Conservation (phyloP, 1,140 invertebrate genomes). For the Psix sp. region DNA sequence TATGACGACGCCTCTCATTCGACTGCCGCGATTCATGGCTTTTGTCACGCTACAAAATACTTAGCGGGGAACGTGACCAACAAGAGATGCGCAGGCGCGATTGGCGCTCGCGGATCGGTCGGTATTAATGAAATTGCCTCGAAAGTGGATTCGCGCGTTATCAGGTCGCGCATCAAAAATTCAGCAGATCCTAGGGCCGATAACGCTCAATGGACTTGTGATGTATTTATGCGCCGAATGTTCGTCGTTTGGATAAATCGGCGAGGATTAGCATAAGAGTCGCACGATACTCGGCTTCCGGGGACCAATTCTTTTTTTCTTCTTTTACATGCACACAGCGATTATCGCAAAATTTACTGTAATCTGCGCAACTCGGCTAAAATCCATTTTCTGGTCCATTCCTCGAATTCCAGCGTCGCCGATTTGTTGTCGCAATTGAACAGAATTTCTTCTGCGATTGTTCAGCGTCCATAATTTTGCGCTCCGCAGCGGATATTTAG, state of each 20-base stretch:
- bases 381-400: slow-evolving; percentile 1
- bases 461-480: no score
- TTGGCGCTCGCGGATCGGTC: slow-evolving; percentile 25
- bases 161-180: slow-evolving; percentile 36
- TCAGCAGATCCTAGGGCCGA: slow-evolving; percentile 14
- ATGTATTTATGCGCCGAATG: slow-evolving; percentile 45
- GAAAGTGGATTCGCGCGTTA: slow-evolving; percentile 38
- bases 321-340: background rate
- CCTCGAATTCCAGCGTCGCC: no score
- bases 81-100: slow-evolving; percentile 29
- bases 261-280: slow-evolving; percentile 43
- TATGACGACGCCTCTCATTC: slow-evolving; percentile 54
- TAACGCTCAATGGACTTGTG: slow-evolving; percentile 27
- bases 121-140: slow-evolving; percentile 44
- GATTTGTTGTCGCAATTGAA: background rate
- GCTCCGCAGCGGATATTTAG: no score
- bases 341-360: background rate
- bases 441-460: no score
- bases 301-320: slow-evolving; percentile 11
- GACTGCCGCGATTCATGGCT: slow-evolving; percentile 50
- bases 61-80: slow-evolving; percentile 39
- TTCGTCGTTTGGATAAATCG: slow-evolving; percentile 49
- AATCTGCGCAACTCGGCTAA: background rate
- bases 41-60: slow-evolving; percentile 54
- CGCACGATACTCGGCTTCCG: slow-evolving; percentile 6